Base-by-base conservation (phyloP, 2,888 invertebrate species). In the Cabera pusaria region DNA sequence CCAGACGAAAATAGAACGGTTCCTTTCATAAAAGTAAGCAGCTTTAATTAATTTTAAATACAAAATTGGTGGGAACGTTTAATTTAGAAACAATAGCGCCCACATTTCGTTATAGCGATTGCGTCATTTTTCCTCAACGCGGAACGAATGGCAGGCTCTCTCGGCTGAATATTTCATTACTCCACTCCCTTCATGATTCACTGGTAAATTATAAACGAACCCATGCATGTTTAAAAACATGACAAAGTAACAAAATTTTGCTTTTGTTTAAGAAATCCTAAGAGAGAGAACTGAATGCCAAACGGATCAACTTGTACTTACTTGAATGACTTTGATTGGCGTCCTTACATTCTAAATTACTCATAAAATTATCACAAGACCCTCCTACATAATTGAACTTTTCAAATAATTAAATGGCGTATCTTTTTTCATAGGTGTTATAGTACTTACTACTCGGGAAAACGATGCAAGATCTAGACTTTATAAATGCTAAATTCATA, bases 141-240 rank as follows among this genome's bases (percentile, higher is more conserved):
- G 34, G 6, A 28, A 37, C 40, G 39, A 44, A 52, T 46, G 41
- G 41, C 41, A 42, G 42, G 27, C 37, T 38, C 47, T 40, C 28
- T 29, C 38, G 34, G 37, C 52, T 71, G 61, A 72, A 71, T 74
- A 68, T 72, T 74, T 68, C 41, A 71, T 59, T 59, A 46, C 49
- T 58, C 58, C 55, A 52, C 56, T 22, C 29, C 29, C 31, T 57
- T 58, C 63, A 64, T 72, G 66, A 64, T 66, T 57, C 56, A 60
- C 49, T 64, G 54, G 65, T 73, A 64, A 65, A 73, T 73, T 66
- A 67, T 67, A 67, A 65, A 71, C 49, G 57, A 59, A 32, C 28
- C 49, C 48, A 24, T 58, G 56, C 49, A 56, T 63, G 52, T 57
- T 61, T 56, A 42, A 54, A 49, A 43, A 12, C 17, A 21, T 11